These are phyloP conservation scores for Dryoscopus gambensis DNA, from an alignment of 2,113 vertebrate species.

Conservation along the genomic window DNA sequence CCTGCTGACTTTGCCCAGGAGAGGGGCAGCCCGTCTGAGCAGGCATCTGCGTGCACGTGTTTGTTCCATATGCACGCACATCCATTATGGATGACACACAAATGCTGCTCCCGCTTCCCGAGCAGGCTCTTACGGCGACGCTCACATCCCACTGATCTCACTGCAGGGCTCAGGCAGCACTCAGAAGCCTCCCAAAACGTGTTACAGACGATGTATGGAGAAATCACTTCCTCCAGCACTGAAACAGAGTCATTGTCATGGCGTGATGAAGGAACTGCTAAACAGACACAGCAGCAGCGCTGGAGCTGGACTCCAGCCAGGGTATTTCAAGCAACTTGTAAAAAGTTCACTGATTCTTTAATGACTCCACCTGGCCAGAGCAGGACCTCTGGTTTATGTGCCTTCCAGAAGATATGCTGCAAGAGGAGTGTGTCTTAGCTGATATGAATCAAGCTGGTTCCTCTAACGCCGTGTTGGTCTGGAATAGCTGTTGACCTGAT, in stretches of 20 bases:
- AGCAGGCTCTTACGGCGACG: neutral
- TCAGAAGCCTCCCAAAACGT: slow-evolving; percentile 7
- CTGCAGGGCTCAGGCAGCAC: neutral
- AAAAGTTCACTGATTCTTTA: slow-evolving; percentile 60
- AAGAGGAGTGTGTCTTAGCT: slow-evolving; percentile 24
- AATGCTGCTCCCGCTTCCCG: neutral
- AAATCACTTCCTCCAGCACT: neutral
- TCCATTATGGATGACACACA: neutral
- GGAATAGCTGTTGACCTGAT: slow-evolving; percentile 65
- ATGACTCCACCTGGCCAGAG: slow-evolving; percentile 52
- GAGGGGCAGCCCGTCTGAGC: neutral
- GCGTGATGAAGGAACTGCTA: neutral
- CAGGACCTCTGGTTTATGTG: slow-evolving; percentile 51
- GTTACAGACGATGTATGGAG: neutral
- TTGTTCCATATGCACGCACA: neutral
- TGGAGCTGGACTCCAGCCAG: slow-evolving; percentile 36
- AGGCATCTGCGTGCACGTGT: neutral
- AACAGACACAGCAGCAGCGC: slow-evolving; percentile 11
- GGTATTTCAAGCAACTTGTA: slow-evolving; percentile 49
- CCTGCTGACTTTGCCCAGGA: neutral
- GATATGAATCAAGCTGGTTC: slow-evolving; percentile 48
- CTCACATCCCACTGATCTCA: neutral
- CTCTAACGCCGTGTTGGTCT: slow-evolving; percentile 2
- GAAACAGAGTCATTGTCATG: neutral
- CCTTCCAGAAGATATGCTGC: slow-evolving; percentile 38